These are phyloP conservation scores for Bombus difficillimus DNA, from an alignment of 1,140 invertebrate genomes.

Conservation along the genomic window DNA sequence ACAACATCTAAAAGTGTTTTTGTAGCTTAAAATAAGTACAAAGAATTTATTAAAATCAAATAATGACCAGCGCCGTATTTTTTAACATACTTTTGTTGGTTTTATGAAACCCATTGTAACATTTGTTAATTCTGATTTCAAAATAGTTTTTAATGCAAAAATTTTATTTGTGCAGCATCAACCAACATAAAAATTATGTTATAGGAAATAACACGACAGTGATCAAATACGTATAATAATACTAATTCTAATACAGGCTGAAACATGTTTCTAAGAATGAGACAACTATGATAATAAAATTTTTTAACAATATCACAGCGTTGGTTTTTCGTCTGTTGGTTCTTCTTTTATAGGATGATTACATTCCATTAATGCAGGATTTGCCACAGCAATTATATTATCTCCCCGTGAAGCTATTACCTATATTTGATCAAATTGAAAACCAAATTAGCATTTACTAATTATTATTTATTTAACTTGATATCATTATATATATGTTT, in stretches of 20 bases:
- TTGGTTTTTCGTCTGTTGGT: constrained; percentile 73
- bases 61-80: neutral
- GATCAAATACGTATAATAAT: constrained; percentile 19
- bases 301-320: constrained; percentile 74
- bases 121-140: neutral
- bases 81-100: neutral
- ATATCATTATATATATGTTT: neutral
- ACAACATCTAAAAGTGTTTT: constrained; percentile 18
- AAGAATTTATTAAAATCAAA: constrained; percentile 19
- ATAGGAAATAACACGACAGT: constrained; percentile 1
- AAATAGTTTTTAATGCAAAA: neutral
- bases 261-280: constrained; percentile 19
- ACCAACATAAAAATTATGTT: neutral
- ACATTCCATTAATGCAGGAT: constrained; percentile 88
- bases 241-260: constrained; percentile 26
- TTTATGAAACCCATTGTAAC: neutral
- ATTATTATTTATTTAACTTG: neutral
- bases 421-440: constrained; percentile 72
- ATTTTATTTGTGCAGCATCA: neutral
- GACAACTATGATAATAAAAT: constrained; percentile 37
- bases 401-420: constrained; percentile 92
- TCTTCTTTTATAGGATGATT: constrained; percentile 81
- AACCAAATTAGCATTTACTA: neutral
- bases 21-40: constrained; percentile 1
- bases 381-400: constrained; percentile 93